Conservation (phyloP, 2,113 vertebrate species). For the Pantherophis guttatus region DNA sequence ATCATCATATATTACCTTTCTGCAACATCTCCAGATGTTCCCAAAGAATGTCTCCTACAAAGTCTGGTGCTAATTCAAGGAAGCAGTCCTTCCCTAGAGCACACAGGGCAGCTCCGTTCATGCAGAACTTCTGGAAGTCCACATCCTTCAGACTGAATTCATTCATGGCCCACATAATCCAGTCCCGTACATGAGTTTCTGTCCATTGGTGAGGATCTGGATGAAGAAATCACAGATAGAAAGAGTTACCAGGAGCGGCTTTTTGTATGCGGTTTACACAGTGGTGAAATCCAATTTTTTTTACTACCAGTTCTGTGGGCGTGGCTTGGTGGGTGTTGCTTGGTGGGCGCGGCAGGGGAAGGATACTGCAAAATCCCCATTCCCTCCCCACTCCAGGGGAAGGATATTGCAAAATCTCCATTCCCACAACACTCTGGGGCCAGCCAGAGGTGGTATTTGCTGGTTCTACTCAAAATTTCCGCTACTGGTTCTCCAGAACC, state of each 20-base stretch:
- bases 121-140: conserved; percentile 94
- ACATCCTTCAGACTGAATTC: conserved; percentile 97
- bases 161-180: conserved; percentile 96
- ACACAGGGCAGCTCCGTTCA: conserved; percentile 90
- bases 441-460: too few relatives aligned
- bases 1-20: conserved; percentile 79
- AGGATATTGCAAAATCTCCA: too few relatives aligned
- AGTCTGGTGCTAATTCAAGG: conserved; percentile 94
- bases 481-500: too few relatives aligned
- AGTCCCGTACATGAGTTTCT: conserved; percentile 89
- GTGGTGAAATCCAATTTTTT: too few relatives aligned
- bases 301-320: too few relatives aligned
- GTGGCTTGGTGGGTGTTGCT: too few relatives aligned
- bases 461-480: too few relatives aligned
- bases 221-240: background rate
- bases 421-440: too few relatives aligned
- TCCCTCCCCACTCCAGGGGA: too few relatives aligned
- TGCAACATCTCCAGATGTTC: conserved; percentile 98
- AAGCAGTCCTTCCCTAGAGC: conserved; percentile 96
- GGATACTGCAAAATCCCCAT: too few relatives aligned
- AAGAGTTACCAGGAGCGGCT: too few relatives aligned
- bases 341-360: too few relatives aligned
- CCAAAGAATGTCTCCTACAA: conserved; percentile 98
- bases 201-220: conserved; percentile 96
- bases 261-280: background rate